These are phyloP conservation scores for Himantopus leucocephalus DNA, from an alignment of 2,113 vertebrate species.

Conservation along the genomic window DNA sequence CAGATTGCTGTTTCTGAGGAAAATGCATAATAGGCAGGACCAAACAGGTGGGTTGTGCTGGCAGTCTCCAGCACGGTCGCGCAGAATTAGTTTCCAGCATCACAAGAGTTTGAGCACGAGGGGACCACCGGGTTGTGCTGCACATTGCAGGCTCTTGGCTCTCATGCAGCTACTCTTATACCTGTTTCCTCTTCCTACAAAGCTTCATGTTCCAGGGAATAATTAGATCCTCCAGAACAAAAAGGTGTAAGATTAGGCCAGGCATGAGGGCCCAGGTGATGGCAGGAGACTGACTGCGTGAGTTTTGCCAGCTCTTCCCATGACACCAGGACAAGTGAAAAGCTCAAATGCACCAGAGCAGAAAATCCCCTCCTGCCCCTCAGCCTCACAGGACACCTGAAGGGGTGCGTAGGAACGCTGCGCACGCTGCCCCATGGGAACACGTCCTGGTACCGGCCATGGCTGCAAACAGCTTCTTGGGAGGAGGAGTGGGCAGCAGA, in stretches of 20 bases:
- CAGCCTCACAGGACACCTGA: fast-evolving
- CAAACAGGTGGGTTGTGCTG: background rate
- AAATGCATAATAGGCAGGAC: fast-evolving
- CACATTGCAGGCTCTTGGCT: background rate
- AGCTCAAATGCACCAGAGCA: background rate
- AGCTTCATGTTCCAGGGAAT: too few relatives aligned
- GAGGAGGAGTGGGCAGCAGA: too few relatives aligned
- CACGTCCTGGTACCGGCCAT: fast-evolving
- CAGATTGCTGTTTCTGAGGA: background rate
- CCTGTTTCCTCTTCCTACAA: too few relatives aligned
- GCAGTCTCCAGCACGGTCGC: fast-evolving
- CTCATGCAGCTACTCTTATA: too few relatives aligned
- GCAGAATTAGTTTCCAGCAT: background rate
- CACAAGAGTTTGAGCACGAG: background rate
- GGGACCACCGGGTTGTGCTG: background rate
- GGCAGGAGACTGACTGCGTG: too few relatives aligned
- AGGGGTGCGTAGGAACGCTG: background rate
- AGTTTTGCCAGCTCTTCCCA: too few relatives aligned
- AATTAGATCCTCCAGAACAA: too few relatives aligned
- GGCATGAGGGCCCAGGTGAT: too few relatives aligned
- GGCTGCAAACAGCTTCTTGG: background rate
- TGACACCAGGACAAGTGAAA: too few relatives aligned
- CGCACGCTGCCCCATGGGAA: too few relatives aligned
- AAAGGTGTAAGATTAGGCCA: too few relatives aligned
- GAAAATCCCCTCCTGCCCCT: background rate